Base-by-base conservation (phyloP, 2,797 vertebrate genomes). In the Pseudochirops corinnae region DNA sequence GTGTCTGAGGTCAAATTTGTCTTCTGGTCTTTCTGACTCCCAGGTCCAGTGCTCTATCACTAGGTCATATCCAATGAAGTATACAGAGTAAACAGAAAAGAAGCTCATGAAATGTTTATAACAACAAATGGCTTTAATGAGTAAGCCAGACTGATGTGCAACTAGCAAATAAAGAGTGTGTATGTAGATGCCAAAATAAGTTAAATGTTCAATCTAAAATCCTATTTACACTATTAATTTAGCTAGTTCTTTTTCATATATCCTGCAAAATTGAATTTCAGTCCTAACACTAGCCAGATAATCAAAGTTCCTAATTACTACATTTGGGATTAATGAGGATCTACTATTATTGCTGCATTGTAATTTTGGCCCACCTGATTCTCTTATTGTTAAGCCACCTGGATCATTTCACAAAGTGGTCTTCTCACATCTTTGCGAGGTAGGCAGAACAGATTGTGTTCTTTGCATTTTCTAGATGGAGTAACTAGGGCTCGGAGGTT, bases 121-220 rank as follows among this genome's bases (percentile, higher is more conserved):
- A 91, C 39, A 55, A 74, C 57, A 62, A 18, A 92, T 50, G 33
- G 26, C 60, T 92, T 90, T 52, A 95, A 56, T 56, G 31, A 96
- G 16, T 31, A 12, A 1, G 0, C 55, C 33, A 55, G 57, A 90
- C 56, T 11, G 56, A 52, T 39, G 14, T 93, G 29, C 46, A 50
- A 60, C 3, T 3, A 33, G n/a, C 57, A 29, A 57, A 53, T 46
- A 18, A 31, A 28, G 21, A 10, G 4, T 1, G 0, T 55, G 5
- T 55, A 12, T 33, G 10, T 60, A 92, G 29, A 29, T n/a, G 62
- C 62, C 33, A n/a, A 93, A 96, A 67, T 55, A 93, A 91, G 90
- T 93, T 92, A 56, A 92, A 5, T 91, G 56, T 33, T 74, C 10
- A 90, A 62, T 21, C 46, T 96, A 90, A 94, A 94, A 58, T 58